These are phyloP conservation scores for Notothenia rossii DNA, from an alignment of 2,113 vertebrate species.

Conservation along the genomic window DNA sequence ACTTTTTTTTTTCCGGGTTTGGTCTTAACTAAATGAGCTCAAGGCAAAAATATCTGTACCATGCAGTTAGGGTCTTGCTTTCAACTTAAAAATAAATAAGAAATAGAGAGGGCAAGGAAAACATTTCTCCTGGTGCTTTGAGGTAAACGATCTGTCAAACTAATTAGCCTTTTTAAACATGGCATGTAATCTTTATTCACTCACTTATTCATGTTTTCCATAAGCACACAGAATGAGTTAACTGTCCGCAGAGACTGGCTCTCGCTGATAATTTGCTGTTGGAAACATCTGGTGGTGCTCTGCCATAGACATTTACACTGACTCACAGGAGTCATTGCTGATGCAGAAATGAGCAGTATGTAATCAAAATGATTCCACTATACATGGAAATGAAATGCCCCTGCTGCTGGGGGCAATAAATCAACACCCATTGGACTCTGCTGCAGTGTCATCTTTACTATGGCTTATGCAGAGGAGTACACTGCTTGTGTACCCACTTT, in stretches of 20 bases:
- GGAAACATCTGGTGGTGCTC: slow-evolving; percentile 76
- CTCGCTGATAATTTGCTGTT: slow-evolving; percentile 68
- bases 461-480: slow-evolving; percentile 51
- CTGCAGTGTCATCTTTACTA: slow-evolving; percentile 74
- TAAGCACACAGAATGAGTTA: slow-evolving; percentile 43
- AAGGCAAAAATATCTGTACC: slow-evolving; percentile 21
- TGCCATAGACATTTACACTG: slow-evolving; percentile 69
- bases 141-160: slow-evolving; percentile 39
- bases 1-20: neutral
- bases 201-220: slow-evolving; percentile 49
- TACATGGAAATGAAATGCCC: slow-evolving; percentile 78
- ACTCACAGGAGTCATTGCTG: slow-evolving; percentile 76
- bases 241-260: slow-evolving; percentile 58
- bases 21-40: neutral
- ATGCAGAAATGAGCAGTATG: slow-evolving; percentile 71
- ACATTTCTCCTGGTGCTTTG: slow-evolving; percentile 19
- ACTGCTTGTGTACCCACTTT: slow-evolving; percentile 39
- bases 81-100: neutral
- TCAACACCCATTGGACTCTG: slow-evolving; percentile 73
- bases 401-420: slow-evolving; percentile 71
- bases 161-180: slow-evolving; percentile 19
- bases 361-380: slow-evolving; percentile 78
- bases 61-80: slow-evolving; percentile 31
- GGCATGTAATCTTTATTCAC: slow-evolving; percentile 35
- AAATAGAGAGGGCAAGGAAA: neutral